Percentiles rank a stretch among this genome's conserved stretches.
These are phyloP conservation scores for Drosophila birchii DNA, from an alignment of 2,888 invertebrate species.

Conservation along the genomic window DNA sequence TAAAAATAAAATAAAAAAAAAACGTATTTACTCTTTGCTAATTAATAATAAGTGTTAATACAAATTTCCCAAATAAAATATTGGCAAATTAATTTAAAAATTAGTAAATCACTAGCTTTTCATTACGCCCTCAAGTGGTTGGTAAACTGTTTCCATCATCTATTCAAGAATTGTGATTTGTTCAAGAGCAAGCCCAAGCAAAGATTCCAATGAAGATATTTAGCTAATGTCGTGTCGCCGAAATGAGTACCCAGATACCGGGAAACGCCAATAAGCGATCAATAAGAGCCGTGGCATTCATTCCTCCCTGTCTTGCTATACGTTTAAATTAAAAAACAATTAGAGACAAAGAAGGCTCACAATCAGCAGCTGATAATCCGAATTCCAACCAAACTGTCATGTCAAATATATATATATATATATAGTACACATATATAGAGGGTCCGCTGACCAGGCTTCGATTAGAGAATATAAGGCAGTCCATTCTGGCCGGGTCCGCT, in stretches of 20 bases:
- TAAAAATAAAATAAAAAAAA: background rate
- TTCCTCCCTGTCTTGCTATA: background rate
- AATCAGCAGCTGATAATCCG: constrained; percentile 57
- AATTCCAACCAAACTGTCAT: constrained; percentile 31
- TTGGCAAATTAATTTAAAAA: background rate
- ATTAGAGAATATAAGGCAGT: constrained; percentile 41
- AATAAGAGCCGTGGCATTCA: constrained; percentile 42
- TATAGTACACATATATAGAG: constrained; percentile 8
- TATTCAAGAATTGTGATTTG: constrained; percentile 4
- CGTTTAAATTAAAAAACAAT: constrained; percentile 39
- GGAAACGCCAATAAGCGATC: constrained; percentile 26
- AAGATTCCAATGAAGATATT: constrained; percentile 20
- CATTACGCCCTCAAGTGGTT: background rate
- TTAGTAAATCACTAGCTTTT: constrained; percentile 1
- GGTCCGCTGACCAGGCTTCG: constrained; percentile 30
- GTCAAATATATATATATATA: constrained; percentile 17
- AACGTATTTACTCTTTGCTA: no score
- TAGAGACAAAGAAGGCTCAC: constrained; percentile 36
- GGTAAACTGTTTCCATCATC: constrained; percentile 13
- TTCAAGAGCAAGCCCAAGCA: background rate
- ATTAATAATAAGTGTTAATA: background rate
- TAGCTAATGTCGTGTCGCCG: constrained; percentile 24
- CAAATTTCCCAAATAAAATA: background rate
- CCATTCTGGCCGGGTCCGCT: constrained; percentile 35
- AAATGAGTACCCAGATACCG: constrained; percentile 27